These are phyloP conservation scores for Xenopus tropicalis DNA, from an alignment of 2,113 vertebrate genomes.

Conservation along the genomic window DNA sequence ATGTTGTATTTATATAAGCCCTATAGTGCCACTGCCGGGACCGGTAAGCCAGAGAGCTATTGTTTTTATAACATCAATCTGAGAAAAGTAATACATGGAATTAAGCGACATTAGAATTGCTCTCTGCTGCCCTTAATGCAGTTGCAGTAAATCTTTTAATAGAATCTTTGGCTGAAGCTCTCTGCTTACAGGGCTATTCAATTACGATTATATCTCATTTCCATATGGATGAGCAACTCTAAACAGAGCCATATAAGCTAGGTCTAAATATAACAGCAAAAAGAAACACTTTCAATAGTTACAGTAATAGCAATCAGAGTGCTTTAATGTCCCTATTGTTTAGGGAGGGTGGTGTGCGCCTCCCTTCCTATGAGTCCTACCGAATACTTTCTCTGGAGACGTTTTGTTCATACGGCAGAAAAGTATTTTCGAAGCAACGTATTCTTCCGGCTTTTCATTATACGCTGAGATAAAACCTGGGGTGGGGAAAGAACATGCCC, in stretches of 20 bases:
- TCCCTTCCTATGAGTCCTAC: constrained; percentile 28
- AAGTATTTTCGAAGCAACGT: no score
- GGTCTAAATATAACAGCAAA: constrained; percentile 26
- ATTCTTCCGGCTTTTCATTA: constrained; percentile 4
- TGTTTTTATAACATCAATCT: no score
- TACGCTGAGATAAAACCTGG: no score
- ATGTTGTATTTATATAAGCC: no score
- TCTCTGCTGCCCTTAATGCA: no score
- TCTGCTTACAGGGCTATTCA: background rate
- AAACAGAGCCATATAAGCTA: constrained; percentile 1
- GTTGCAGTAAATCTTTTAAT: no score
- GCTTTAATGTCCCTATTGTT: constrained; percentile 23
- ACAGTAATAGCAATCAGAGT: background rate
- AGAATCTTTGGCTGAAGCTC: constrained; percentile 17
- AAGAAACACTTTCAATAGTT: constrained; percentile 14
- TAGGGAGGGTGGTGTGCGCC: constrained; percentile 2
- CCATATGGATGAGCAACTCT: constrained; percentile 9
- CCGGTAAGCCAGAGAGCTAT: no score
- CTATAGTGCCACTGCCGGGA: no score
- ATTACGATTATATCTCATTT: constrained; percentile 14
- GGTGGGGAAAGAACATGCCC: no score
- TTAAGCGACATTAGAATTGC: no score
- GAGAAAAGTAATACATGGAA: no score
- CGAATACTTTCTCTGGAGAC: constrained; percentile 1
- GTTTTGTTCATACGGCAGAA: background rate